phyloP scores from a whole-genome alignment of 2,797 vertebrate genomes.

The Lepidocolaptes lacrymiger region DNA sequence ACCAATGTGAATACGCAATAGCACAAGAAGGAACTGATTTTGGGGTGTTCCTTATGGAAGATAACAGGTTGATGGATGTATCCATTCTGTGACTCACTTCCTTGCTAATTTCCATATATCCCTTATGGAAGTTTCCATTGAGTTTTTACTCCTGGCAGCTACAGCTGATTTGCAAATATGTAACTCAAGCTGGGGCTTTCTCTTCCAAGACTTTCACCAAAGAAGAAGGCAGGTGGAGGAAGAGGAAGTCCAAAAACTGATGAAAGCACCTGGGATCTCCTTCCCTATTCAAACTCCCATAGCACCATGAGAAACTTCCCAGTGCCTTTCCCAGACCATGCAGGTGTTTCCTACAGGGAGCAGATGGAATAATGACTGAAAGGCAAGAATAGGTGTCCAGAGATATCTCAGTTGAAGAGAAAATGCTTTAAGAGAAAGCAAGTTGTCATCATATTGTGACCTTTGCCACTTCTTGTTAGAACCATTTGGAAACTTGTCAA shows the following conservation, averaged over 20 bases:
- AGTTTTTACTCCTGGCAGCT: background rate
- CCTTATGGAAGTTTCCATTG: background rate
- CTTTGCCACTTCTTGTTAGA: background rate
- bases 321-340: fast-evolving
- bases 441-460: background rate
- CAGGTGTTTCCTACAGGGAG: conserved; percentile 27
- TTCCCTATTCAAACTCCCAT: background rate
- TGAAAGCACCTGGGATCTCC: background rate
- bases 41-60: background rate
- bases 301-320: background rate
- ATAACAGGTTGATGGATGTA: background rate
- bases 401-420: background rate
- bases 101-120: background rate
- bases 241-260: background rate
- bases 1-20: background rate
- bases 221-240: background rate
- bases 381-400: background rate
- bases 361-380: background rate
- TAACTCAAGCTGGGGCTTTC: background rate
- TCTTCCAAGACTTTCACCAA: background rate
- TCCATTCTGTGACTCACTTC: background rate
- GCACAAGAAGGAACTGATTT: background rate
- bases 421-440: background rate
- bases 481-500: background rate
- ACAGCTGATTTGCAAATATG: background rate